phyloP scores from a whole-genome alignment of 2,888 invertebrate genomes.

The Axea sp. region DNA sequence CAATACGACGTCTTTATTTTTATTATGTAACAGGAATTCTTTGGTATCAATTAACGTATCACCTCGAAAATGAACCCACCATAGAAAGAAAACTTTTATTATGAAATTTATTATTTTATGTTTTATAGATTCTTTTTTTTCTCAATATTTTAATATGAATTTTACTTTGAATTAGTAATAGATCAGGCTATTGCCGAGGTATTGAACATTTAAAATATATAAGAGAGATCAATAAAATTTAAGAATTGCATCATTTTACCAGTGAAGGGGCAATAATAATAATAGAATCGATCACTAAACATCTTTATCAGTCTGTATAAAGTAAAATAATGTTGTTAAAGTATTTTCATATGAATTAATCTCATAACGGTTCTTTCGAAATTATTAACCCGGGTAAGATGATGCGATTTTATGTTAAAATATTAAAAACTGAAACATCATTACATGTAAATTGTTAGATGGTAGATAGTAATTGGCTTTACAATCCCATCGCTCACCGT shows the following conservation, averaged over 20 bases:
- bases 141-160: slow-evolving; percentile 74
- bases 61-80: slow-evolving; percentile 78
- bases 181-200: slow-evolving; percentile 76
- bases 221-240: slow-evolving; percentile 76
- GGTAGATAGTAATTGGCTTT: slow-evolving; percentile 66
- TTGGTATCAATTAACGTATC: slow-evolving; percentile 78
- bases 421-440: too few relatives aligned
- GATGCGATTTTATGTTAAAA: slow-evolving; percentile 62
- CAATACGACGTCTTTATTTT: slow-evolving; percentile 78
- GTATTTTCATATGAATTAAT: too few relatives aligned
- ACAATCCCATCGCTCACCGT: slow-evolving; percentile 64
- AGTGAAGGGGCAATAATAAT: too few relatives aligned
- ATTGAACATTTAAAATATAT: slow-evolving; percentile 67
- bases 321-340: too few relatives aligned
- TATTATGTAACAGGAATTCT: slow-evolving; percentile 79
- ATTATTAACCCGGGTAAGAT: slow-evolving; percentile 48
- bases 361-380: neutral
- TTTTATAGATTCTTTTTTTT: slow-evolving; percentile 59
- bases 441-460: slow-evolving; percentile 67
- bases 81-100: slow-evolving; percentile 78
- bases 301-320: too few relatives aligned
- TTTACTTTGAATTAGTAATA: slow-evolving; percentile 73
- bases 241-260: slow-evolving; percentile 74
- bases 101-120: slow-evolving; percentile 62
- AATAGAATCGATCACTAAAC: too few relatives aligned